A percentile compares a stretch with the other conserved stretches of the same genome.
These are phyloP conservation scores for Calameuta filiformis DNA, from an alignment of 2,888 invertebrate genomes.

Conservation along the genomic window DNA sequence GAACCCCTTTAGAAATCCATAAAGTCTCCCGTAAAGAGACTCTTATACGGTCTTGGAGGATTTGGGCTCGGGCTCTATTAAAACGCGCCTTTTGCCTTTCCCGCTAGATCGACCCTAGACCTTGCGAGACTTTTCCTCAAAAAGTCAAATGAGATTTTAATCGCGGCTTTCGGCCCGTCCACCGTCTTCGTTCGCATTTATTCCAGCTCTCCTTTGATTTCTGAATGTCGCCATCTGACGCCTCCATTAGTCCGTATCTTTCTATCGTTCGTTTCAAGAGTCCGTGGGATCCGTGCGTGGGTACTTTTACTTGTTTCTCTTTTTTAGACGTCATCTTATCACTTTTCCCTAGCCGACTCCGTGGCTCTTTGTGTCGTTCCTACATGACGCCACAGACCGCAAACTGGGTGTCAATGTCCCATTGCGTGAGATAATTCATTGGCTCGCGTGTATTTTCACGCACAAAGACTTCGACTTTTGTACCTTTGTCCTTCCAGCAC, in stretches of 20 bases:
- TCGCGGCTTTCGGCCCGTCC: not conserved
- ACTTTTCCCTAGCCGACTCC: constrained; percentile 8
- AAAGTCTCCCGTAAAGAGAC: not conserved
- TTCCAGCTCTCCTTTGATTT: not conserved
- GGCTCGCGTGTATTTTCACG: constrained; percentile 19
- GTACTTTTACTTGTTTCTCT: not conserved
- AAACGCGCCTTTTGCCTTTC: not conserved
- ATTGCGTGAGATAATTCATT: constrained; percentile 51
- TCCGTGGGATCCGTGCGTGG: constrained; percentile 2
- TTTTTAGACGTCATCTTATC: constrained; percentile 7
- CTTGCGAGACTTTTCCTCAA: not conserved
- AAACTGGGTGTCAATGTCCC: constrained; percentile 50
- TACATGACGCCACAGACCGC: constrained; percentile 42
- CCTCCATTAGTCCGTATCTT: not conserved
- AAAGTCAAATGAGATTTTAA: not conserved
- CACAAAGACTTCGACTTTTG: constrained; percentile 32
- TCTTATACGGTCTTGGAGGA: not conserved
- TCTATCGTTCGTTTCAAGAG: not conserved
- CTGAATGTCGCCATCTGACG: not conserved
- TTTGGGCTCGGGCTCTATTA: not conserved
- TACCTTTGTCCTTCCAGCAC: constrained; percentile 33
- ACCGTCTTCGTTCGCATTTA: not conserved
- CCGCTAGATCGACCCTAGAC: not conserved
- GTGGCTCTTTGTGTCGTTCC: constrained; percentile 41
- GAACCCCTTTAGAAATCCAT: not conserved